Evolutionary conservation across 2,888 invertebrate genomes (phyloP), one percentile per base, ranked within the genome.

Genomic region (Zootermopsis nevadensis): DNA sequence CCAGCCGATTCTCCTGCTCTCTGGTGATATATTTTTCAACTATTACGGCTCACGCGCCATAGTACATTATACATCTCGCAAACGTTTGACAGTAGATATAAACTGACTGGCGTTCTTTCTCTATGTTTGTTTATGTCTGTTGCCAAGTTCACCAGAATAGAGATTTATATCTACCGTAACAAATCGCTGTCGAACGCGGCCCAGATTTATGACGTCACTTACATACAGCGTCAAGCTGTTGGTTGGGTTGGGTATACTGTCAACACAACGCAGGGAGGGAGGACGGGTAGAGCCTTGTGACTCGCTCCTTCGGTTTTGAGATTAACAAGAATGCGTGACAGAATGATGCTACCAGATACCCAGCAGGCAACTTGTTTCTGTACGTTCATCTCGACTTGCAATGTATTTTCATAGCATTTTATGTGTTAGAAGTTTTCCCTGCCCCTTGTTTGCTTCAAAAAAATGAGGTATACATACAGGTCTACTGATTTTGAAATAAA

Each of bases 131-230:
- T 60, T n/a, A 60, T 60, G 60, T 60, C 60, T 60, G 27, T n/a
- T 60, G 60, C 60, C 60, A 60, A 60, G 27, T 60, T 60, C 30
- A 31, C 69, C 33, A 69, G 33, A 33, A 69, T 69, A 69, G 31
- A 69, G 33, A 69, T 69, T 69, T 69, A 69, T 69, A 69, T 69
- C 69, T 31, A 22, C 31, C 69, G 31, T 69, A 69, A 69, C 69
- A 69, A 69, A 69, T 33, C 30, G 69, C 69, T 69, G 69, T 69
- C 69, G 69, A 69, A 69, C 33, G 33, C 8, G 69, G 33, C 69
- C 69, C 69, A 69, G 69, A 69, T 69, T 69, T 69, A 69, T 69
- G 69, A 69, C 69, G 33, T 69, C 30, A 69, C 33, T 69, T 33
- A 69, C 19, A 31, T 7, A 33, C 60, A n/a, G 60, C 60, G 60